Evolutionary conservation across 2,113 vertebrate genomes (phyloP).

Genomic region (Haemorhous mexicanus): DNA sequence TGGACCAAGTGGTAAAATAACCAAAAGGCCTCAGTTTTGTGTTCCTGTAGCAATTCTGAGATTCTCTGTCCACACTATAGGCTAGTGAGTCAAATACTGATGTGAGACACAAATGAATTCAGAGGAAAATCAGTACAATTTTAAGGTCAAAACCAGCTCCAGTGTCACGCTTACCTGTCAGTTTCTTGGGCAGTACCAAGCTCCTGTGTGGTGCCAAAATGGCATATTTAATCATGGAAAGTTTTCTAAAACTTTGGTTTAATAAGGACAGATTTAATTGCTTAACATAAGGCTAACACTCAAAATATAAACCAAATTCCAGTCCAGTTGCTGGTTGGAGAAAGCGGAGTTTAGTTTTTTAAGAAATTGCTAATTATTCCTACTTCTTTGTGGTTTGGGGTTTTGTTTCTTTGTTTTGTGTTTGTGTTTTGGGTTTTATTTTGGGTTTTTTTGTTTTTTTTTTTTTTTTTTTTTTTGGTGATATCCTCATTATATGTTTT

Average conservation of each 20-base stretch:
- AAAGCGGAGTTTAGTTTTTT: not conserved
- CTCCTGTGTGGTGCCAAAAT: not conserved
- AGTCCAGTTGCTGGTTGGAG: not conserved
- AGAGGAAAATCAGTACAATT: not conserved
- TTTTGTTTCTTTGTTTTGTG: not conserved
- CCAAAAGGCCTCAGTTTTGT: not conserved
- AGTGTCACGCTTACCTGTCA: fast-evolving
- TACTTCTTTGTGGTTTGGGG: not conserved
- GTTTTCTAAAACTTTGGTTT: not conserved
- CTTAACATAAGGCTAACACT: not conserved
- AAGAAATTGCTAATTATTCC: not conserved
- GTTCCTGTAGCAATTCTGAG: not conserved
- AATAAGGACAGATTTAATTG: not conserved
- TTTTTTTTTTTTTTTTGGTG: not conserved
- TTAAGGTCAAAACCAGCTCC: not conserved
- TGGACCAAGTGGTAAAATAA: not conserved
- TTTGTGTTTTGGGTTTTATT: not conserved
- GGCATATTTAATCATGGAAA: not conserved
- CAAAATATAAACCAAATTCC: not conserved
- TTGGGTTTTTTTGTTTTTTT: not conserved
- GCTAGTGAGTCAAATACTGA: not conserved
- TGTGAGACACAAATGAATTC: not conserved
- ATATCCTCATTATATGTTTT: not conserved
- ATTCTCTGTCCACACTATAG: not conserved
- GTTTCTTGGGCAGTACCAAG: not conserved